Conservation (phyloP, 2,113 vertebrate genomes). For the Narcine bancroftii region DNA sequence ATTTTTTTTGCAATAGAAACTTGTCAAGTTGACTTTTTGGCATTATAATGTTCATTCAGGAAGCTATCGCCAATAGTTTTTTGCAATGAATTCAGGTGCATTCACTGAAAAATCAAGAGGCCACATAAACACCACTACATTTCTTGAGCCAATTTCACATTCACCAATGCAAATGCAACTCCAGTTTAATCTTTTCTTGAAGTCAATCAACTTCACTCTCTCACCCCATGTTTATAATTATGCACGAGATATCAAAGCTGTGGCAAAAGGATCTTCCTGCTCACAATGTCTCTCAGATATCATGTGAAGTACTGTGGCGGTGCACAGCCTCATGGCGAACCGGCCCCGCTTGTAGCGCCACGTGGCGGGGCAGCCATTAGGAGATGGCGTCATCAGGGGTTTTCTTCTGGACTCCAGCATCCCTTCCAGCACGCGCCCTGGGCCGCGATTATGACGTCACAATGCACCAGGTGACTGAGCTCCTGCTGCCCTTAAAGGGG, state of each 20-base stretch:
- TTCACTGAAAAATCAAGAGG: background rate
- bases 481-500: too few relatives aligned
- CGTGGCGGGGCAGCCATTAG: too few relatives aligned
- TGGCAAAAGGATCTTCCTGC: background rate
- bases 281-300: background rate
- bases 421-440: too few relatives aligned
- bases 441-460: too few relatives aligned
- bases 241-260: background rate
- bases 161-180: background rate
- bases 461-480: too few relatives aligned
- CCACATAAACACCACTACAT: background rate
- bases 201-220: background rate
- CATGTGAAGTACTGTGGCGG: background rate
- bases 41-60: background rate
- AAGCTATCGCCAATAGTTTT: too few relatives aligned
- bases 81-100: background rate
- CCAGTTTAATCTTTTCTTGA: background rate
- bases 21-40: background rate
- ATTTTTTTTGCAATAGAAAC: background rate
- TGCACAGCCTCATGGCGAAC: too few relatives aligned
- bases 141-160: background rate
- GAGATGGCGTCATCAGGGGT: too few relatives aligned
- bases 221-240: background rate
- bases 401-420: too few relatives aligned
- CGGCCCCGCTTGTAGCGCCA: too few relatives aligned